Conservation (phyloP, 1,140 invertebrate species). For the Aphelenchoides avenae region DNA sequence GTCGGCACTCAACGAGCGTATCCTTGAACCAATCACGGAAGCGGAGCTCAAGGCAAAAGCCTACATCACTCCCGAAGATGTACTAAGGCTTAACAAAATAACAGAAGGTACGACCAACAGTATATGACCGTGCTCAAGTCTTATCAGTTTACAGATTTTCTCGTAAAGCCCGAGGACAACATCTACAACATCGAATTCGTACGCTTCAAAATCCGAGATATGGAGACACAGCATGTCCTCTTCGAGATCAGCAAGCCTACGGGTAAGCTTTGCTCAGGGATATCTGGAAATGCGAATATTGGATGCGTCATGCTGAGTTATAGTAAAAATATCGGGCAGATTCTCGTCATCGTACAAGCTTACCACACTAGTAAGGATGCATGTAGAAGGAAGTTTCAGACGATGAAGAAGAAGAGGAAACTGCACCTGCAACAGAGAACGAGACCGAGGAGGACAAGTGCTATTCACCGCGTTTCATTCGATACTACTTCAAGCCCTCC, state of each 20-base stretch:
- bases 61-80: slow-evolving; percentile 53
- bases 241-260: slow-evolving; percentile 95
- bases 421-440: neutral
- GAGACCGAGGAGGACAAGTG: slow-evolving; percentile 61
- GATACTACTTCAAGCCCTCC: slow-evolving; percentile 87
- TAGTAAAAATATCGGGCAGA: neutral
- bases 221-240: slow-evolving; percentile 82
- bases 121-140: slow-evolving; percentile 11
- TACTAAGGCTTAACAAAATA: slow-evolving; percentile 48
- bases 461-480: slow-evolving; percentile 80
- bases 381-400: too few species aligned
- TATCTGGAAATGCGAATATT: slow-evolving; percentile 11
- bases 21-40: slow-evolving; percentile 46
- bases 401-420: too few species aligned
- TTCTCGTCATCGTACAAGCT: neutral
- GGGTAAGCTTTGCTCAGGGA: slow-evolving; percentile 10
- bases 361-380: slow-evolving; percentile 16
- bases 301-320: neutral
- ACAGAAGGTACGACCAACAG: slow-evolving; percentile 47
- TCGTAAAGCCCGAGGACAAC: slow-evolving; percentile 89
- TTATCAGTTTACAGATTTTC: slow-evolving; percentile 68
- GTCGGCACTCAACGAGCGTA: slow-evolving; percentile 3
- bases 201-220: slow-evolving; percentile 89
- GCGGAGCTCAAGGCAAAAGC: slow-evolving; percentile 43
- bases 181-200: slow-evolving; percentile 97